A percentile compares a stretch with the other conserved stretches of the same genome.
Evolutionary conservation across 2,113 vertebrate species (phyloP).

Genomic region (Nannospalax galili): DNA sequence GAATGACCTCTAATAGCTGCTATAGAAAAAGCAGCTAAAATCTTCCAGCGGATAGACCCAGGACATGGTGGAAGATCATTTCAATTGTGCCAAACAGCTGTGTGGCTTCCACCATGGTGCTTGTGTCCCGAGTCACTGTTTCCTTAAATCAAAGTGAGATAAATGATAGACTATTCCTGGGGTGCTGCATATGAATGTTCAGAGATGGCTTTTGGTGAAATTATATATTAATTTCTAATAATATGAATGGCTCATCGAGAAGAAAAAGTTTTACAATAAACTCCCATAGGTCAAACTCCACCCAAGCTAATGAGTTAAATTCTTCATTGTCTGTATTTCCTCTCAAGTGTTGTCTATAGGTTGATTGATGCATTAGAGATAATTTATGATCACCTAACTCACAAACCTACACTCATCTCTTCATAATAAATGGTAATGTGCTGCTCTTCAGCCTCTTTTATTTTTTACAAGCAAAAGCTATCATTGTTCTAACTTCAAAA

Average conservation of each 20-base stretch:
- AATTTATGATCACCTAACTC: not conserved
- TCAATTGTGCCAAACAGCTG: not conserved
- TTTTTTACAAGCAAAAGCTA: not conserved
- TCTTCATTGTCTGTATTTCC: not conserved
- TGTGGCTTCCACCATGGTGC: not conserved
- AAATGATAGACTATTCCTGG: not conserved
- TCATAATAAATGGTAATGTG: not conserved
- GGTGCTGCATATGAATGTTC: not conserved
- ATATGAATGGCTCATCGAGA: not conserved
- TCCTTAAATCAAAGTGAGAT: slow-evolving; percentile 16
- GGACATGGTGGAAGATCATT: not conserved
- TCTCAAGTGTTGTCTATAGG: not conserved
- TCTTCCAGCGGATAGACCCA: no score
- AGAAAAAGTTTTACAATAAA: not conserved
- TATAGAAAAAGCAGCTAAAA: not conserved
- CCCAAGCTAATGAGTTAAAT: not conserved
- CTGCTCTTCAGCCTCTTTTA: not conserved
- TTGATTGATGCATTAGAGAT: not conserved
- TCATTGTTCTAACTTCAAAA: slow-evolving; percentile 37
- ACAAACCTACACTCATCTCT: not conserved
- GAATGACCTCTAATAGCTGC: not conserved
- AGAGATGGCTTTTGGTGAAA: not conserved
- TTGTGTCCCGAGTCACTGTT: not conserved
- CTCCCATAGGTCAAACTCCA: not conserved
- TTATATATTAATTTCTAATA: not conserved